Evolutionary conservation across 35 echinoderm and acorn worm species (phyloP), one percentile per base, ranked within the genome.

Genomic region (Heliocidaris erythrogramma): DNA sequence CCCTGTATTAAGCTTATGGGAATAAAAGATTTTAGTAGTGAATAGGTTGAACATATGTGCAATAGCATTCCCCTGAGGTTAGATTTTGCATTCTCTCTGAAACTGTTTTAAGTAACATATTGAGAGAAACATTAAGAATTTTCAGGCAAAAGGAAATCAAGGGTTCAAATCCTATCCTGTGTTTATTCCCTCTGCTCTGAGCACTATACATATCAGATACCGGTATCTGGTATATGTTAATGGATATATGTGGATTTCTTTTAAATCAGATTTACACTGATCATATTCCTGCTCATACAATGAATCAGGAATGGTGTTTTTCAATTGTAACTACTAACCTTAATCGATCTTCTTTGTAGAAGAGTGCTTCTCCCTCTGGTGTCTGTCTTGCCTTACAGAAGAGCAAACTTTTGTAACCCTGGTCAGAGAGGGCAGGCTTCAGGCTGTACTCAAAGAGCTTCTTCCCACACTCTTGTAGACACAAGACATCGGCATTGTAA

Each of bases 401-500:
- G 13, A 96, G 60, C 32, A 94, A 16, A 7, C 98, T 96, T 49
- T 96, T 90, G 0, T 95, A 86, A 10, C 96, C 96, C 9, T 53
- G 13, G 11, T 48, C 85, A 35, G 29, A 52, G 9, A 99, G 49
- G 35, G 96, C 42, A 88, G 98, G 98, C 32, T 93, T 31, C 32
- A 99, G 78, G 60, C 59, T n/a, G 27, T 88, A 92, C 35, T 97
- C 84, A 96, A 95, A 99, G 16, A 95, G 88, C 30, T 92, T 94
- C 88, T 95, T 96, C 5, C 97, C 98, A 18, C 96, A 96, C 59
- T 99, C 98, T 85, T 99, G 98, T 48, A 99, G 95, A 59, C 98
- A 99, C 31, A 99, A n/a, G 16, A 99, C 96, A 85, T 99, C 98
- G 89, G 94, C 93, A 95, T 99, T 96, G 94, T 96, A 99, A 91